phyloP scores from a whole-genome alignment of 1,140 invertebrate species.

The Drosophila pseudoobscura region DNA sequence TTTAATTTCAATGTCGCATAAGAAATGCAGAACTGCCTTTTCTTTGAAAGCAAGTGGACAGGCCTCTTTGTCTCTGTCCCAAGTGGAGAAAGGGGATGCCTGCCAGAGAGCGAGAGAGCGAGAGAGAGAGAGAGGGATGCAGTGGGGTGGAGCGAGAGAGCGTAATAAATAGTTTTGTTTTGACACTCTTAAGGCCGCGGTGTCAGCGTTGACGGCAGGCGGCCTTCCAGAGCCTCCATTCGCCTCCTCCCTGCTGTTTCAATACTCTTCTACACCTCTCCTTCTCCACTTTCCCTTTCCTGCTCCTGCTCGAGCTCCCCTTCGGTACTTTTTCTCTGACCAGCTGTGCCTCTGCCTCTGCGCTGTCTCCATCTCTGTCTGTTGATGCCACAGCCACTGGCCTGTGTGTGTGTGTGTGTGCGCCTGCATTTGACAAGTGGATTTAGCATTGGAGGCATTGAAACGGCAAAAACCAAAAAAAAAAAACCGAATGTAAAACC shows the following conservation, averaged over 20 bases:
- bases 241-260: slow-evolving; percentile 24
- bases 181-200: slow-evolving; percentile 54
- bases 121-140: too few relatives aligned
- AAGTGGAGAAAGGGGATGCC: not conserved
- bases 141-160: too few relatives aligned
- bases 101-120: too few relatives aligned
- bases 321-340: too few relatives aligned
- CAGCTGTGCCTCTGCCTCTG: too few relatives aligned
- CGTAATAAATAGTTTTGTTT: slow-evolving; percentile 60
- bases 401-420: slow-evolving; percentile 1
- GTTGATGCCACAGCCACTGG: not conserved
- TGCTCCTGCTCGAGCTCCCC: not conserved
- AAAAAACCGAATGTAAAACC: not conserved
- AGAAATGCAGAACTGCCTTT: slow-evolving; percentile 28
- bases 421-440: slow-evolving; percentile 58
- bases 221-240: slow-evolving; percentile 14
- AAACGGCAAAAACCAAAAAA: slow-evolving; percentile 10
- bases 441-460: slow-evolving; percentile 43
- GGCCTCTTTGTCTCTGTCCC: slow-evolving; percentile 3
- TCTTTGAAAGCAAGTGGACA: too few relatives aligned
- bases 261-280: not conserved
- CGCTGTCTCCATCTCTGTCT: too few relatives aligned
- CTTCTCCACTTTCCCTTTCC: not conserved
- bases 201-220: slow-evolving; percentile 28
- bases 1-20: slow-evolving; percentile 65